Evolutionary conservation across 2,888 invertebrate genomes (phyloP).

Genomic region (Drosophila neotestacea): DNA sequence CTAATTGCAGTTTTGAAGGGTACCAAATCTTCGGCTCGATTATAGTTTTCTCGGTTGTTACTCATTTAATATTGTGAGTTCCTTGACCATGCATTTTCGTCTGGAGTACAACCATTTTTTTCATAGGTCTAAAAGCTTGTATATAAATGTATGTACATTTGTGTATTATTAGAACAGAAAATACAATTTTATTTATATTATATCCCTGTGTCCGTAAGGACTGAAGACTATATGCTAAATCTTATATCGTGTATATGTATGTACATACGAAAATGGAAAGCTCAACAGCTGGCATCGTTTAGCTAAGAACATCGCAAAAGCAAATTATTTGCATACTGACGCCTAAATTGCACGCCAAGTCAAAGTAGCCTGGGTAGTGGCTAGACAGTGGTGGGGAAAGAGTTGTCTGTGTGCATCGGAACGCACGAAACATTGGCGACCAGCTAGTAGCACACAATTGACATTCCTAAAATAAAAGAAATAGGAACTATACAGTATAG

Average conservation of each 20-base stretch:
- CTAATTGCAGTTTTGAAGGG: neutral
- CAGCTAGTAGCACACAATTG: slow-evolving; percentile 62
- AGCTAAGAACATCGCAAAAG: slow-evolving; percentile 49
- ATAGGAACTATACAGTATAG: slow-evolving; percentile 1
- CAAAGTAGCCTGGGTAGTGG: slow-evolving; percentile 32
- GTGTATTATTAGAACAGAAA: neutral
- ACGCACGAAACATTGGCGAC: slow-evolving; percentile 76
- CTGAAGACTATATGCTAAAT: neutral
- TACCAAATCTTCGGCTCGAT: neutral
- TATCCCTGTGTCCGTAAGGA: neutral
- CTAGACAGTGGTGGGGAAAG: slow-evolving; percentile 64
- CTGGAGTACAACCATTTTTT: neutral
- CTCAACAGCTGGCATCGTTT: slow-evolving; percentile 74
- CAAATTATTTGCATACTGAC: slow-evolving; percentile 55
- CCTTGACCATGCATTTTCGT: slow-evolving; percentile 21
- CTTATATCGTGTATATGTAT: neutral
- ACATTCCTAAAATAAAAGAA: slow-evolving; percentile 71
- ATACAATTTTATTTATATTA: neutral
- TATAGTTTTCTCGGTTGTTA: neutral
- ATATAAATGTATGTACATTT: too few species aligned
- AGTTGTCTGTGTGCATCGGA: slow-evolving; percentile 40
- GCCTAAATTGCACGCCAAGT: slow-evolving; percentile 48
- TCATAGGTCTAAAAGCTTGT: neutral
- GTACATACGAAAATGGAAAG: slow-evolving; percentile 15
- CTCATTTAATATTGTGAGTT: slow-evolving; percentile 29